A percentile compares a stretch with the other conserved stretches of the same genome.
phyloP scores from a whole-genome alignment of 2,113 vertebrate species.

The Silurus asotus region DNA sequence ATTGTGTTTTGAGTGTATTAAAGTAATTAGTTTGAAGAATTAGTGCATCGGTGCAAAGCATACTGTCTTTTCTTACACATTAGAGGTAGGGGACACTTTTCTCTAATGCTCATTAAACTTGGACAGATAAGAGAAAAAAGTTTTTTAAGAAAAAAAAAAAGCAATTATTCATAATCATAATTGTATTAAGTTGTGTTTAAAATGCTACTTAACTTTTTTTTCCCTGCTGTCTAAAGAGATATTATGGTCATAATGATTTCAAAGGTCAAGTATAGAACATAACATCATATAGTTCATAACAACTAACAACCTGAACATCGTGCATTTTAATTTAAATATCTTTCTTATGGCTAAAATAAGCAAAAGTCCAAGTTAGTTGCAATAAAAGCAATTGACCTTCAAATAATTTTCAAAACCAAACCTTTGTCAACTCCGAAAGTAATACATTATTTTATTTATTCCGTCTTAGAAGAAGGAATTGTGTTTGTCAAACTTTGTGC shows the following conservation, averaged over 20 bases:
- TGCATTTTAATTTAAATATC: neutral
- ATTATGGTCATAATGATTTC: neutral
- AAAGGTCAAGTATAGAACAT: neutral
- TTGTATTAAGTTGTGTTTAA: too few relatives aligned
- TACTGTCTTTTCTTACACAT: conserved; percentile 41
- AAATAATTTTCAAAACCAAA: neutral
- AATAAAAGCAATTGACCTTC: neutral
- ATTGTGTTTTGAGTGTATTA: conserved; percentile 52
- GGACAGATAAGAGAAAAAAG: neutral
- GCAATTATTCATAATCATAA: too few relatives aligned
- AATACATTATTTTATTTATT: neutral
- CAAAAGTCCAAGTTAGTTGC: neutral
- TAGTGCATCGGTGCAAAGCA: conserved; percentile 46
- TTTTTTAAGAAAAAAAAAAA: neutral
- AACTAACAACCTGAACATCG: neutral
- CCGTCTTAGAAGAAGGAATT: neutral
- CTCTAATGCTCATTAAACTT: conserved; percentile 37
- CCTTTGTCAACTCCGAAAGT: neutral
- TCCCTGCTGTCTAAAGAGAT: neutral
- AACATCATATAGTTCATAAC: neutral
- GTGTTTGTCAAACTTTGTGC: neutral
- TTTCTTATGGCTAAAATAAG: neutral
- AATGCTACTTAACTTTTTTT: neutral
- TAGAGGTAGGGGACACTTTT: conserved; percentile 20
- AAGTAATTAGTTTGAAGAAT: conserved; percentile 54